A percentile compares a stretch with the other conserved stretches of the same genome.
phyloP scores from a whole-genome alignment of 2,888 invertebrate genomes.

The Zhuqinia jingwanae region DNA sequence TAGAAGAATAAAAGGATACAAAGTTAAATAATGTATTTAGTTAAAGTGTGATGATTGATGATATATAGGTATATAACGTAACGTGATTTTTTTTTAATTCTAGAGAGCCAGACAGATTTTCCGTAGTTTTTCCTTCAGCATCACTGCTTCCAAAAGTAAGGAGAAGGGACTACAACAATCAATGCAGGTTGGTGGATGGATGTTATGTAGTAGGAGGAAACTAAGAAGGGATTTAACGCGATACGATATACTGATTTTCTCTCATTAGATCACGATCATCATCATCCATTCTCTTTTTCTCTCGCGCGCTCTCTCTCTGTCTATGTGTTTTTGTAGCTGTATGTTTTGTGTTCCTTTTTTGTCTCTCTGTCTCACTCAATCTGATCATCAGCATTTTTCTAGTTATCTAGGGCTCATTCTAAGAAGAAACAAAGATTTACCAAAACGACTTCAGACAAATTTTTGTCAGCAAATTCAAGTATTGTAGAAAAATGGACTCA shows the following conservation, averaged over 20 bases:
- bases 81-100: background rate
- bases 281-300: background rate
- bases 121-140: background rate
- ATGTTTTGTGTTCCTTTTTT: background rate
- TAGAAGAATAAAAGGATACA: background rate
- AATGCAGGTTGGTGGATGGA: constrained; percentile 9
- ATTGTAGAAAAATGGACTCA: constrained; percentile 81
- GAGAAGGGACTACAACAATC: constrained; percentile 9
- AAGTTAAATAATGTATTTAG: constrained; percentile 2
- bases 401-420: constrained; percentile 69
- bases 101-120: constrained; percentile 48
- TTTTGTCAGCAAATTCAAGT: constrained; percentile 50
- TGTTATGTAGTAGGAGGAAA: background rate
- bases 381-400: constrained; percentile 34
- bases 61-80: constrained; percentile 4
- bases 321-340: background rate
- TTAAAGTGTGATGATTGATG: background rate
- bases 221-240: background rate
- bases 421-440: constrained; percentile 68
- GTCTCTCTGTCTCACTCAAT: background rate
- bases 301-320: background rate
- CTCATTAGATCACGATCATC: background rate
- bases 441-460: constrained; percentile 69
- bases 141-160: background rate
- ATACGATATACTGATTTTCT: background rate